Percentiles rank a stretch among this genome's conserved stretches.
Evolutionary conservation across 1,140 invertebrate species (phyloP).

Genomic region (Ruditapes philippinarum): DNA sequence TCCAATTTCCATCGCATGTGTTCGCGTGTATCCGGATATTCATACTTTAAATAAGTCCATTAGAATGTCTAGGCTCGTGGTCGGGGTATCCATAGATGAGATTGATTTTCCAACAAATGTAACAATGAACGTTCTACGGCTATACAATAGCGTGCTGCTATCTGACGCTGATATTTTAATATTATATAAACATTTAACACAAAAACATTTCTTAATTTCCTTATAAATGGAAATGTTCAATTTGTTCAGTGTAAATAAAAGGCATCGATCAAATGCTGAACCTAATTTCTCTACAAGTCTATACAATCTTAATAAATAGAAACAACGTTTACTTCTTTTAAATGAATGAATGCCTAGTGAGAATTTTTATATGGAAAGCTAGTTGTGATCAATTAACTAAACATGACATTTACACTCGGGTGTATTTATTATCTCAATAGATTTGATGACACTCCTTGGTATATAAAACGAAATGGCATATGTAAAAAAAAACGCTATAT

Average conservation of each 20-base stretch:
- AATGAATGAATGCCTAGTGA: too few species aligned
- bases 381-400: too few species aligned
- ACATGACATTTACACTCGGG: too few species aligned
- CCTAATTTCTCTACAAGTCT: background rate
- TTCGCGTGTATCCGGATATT: too few species aligned
- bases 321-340: background rate
- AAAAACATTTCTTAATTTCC: conserved; percentile 8
- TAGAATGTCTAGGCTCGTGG: too few species aligned
- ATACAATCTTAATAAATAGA: background rate
- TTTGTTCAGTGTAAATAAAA: background rate
- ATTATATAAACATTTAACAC: background rate
- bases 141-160: background rate
- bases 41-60: too few species aligned
- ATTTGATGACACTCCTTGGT: too few species aligned
- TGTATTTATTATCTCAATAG: too few species aligned
- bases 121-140: background rate
- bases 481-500: too few species aligned
- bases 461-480: too few species aligned
- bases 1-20: too few species aligned
- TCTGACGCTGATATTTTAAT: background rate
- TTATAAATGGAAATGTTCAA: background rate
- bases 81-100: background rate
- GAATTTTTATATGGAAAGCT: too few species aligned
- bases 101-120: background rate
- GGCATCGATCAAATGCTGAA: background rate